phyloP scores from a whole-genome alignment of 2,888 invertebrate genomes.

The Tigriopus californicus region DNA sequence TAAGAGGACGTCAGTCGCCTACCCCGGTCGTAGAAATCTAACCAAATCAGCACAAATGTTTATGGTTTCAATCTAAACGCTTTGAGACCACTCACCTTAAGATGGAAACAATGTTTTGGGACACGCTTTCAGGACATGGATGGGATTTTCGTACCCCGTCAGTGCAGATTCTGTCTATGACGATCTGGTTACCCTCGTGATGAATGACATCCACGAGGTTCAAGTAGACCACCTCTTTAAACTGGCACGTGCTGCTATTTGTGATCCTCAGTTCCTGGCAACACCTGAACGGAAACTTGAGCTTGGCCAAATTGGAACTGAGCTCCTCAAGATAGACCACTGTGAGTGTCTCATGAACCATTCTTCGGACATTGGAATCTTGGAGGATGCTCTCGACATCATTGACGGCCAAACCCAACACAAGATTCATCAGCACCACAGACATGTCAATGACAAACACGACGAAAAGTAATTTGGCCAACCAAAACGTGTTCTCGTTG shows the following conservation, averaged over 20 bases:
- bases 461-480: conserved; percentile 3
- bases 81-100: background rate
- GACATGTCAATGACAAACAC: conserved; percentile 3
- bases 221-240: background rate
- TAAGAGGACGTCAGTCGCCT: no score
- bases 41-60: no score
- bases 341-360: background rate
- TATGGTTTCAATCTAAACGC: no score
- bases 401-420: background rate
- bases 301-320: background rate
- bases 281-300: no score
- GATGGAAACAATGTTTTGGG: background rate
- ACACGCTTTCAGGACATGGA: background rate
- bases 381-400: background rate
- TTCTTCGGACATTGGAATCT: background rate
- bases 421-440: background rate
- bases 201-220: background rate
- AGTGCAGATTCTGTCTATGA: background rate
- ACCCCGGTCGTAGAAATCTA: no score
- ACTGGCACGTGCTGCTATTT: background rate
- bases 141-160: background rate
- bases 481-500: background rate
- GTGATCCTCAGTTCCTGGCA: no score
- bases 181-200: background rate
- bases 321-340: background rate